A percentile compares a stretch with the other conserved stretches of the same genome.
phyloP scores from a whole-genome alignment of 2,797 vertebrate species.

The Bothrops alternatus region DNA sequence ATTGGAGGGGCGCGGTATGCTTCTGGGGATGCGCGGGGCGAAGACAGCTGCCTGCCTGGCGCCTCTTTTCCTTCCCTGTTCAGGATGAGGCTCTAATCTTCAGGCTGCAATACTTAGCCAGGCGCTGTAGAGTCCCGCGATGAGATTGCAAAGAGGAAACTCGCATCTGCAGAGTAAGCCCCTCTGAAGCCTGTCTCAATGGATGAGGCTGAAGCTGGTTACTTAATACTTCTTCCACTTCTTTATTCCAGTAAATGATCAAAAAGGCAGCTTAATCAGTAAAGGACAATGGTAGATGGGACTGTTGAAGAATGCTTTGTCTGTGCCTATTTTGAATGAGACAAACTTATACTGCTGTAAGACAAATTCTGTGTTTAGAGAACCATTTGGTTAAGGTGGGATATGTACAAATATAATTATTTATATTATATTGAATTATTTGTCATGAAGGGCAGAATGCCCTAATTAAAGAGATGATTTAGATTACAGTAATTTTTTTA shows the following conservation, averaged over 20 bases:
- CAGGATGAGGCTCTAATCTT: neutral
- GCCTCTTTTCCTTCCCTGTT: neutral
- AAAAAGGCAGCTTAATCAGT: neutral
- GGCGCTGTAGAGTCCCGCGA: neutral
- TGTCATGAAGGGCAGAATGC: neutral
- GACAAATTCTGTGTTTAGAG: neutral
- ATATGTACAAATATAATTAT: neutral
- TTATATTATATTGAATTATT: neutral
- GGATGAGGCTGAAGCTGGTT: neutral
- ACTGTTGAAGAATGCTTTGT: neutral
- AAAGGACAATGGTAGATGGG: neutral
- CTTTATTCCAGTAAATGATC: neutral
- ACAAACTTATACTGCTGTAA: neutral
- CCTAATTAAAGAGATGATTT: neutral
- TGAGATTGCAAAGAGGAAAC: neutral
- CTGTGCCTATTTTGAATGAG: neutral
- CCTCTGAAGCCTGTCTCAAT: neutral
- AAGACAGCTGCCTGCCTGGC: neutral
- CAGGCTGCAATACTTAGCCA: no score
- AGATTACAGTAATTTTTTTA: neutral
- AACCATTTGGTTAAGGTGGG: neutral
- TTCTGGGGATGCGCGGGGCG: neutral
- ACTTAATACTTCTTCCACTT: neutral
- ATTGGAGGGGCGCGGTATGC: neutral
- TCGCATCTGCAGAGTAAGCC: neutral